A percentile compares a stretch with the other conserved stretches of the same genome.
Evolutionary conservation across 2,113 vertebrate genomes (phyloP).

Genomic region (Zosterops borbonicus): DNA sequence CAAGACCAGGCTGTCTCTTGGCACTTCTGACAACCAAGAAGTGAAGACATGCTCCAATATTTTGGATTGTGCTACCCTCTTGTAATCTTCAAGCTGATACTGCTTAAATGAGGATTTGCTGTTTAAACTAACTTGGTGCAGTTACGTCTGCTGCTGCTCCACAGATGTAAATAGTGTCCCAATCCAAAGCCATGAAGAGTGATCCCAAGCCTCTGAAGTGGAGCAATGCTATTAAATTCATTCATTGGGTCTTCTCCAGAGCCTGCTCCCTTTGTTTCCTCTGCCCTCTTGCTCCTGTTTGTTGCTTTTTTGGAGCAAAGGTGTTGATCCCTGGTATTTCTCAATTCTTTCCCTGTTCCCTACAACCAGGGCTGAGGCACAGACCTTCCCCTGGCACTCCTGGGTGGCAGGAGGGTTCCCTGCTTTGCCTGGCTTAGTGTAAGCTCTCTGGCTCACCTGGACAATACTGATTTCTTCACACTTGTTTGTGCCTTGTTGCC

Average conservation of each 20-base stretch:
- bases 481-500: slow-evolving; percentile 17
- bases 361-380: neutral
- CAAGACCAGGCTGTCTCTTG: neutral
- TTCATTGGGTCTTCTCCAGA: neutral
- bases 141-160: neutral
- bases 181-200: neutral
- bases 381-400: neutral
- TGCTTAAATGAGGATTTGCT: neutral
- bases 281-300: neutral
- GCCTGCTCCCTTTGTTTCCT: neutral
- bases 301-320: neutral
- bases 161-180: neutral
- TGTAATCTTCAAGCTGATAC: neutral
- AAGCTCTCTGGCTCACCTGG: neutral
- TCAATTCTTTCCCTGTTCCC: neutral
- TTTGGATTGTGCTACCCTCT: neutral
- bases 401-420: neutral
- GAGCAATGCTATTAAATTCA: neutral
- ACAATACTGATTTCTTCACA: neutral
- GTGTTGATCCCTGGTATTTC: neutral
- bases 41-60: neutral
- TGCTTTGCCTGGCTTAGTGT: neutral
- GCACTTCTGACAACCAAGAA: neutral
- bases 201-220: neutral
- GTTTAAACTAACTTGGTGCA: neutral